Conservation (phyloP, 2,113 vertebrate species). For the Pipa parva region DNA sequence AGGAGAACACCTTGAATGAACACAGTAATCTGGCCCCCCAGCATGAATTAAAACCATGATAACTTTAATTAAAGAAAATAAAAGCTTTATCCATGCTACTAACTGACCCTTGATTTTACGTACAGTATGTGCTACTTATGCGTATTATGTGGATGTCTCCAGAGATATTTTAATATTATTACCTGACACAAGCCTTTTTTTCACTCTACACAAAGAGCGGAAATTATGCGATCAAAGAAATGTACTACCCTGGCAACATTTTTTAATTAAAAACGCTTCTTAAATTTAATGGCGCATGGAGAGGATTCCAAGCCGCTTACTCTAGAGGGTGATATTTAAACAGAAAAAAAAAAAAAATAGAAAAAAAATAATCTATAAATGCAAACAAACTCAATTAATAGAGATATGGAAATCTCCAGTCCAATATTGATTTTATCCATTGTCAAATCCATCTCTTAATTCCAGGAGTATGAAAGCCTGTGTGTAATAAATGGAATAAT, state of each 20-base stretch:
- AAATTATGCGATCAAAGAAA: constrained; percentile 24
- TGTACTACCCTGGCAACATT: constrained; percentile 43
- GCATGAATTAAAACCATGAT: too few species aligned
- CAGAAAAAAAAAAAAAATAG: neutral
- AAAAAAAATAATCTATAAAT: neutral
- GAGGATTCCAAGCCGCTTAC: constrained; percentile 37
- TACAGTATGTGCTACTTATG: neutral
- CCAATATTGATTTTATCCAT: too few species aligned
- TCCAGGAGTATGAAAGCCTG: too few species aligned
- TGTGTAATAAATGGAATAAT: too few species aligned
- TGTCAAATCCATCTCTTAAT: too few species aligned
- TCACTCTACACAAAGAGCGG: constrained; percentile 17
- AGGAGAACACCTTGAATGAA: too few species aligned
- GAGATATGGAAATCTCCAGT: too few species aligned
- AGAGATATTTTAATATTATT: constrained; percentile 31
- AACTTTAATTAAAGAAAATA: too few species aligned
- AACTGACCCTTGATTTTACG: too few species aligned
- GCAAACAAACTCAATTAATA: too few species aligned
- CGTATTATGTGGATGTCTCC: neutral
- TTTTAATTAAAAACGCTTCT: constrained; percentile 50
- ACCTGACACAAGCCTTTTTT: constrained; percentile 43
- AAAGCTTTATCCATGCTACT: too few species aligned
- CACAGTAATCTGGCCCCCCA: too few species aligned
- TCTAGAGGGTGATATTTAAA: constrained; percentile 41
- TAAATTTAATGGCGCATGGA: constrained; percentile 38